Percentiles rank a stretch among this genome's conserved stretches.
These are phyloP conservation scores for Cryptocephalus moraei DNA, from an alignment of 2,888 invertebrate species.

Conservation along the genomic window DNA sequence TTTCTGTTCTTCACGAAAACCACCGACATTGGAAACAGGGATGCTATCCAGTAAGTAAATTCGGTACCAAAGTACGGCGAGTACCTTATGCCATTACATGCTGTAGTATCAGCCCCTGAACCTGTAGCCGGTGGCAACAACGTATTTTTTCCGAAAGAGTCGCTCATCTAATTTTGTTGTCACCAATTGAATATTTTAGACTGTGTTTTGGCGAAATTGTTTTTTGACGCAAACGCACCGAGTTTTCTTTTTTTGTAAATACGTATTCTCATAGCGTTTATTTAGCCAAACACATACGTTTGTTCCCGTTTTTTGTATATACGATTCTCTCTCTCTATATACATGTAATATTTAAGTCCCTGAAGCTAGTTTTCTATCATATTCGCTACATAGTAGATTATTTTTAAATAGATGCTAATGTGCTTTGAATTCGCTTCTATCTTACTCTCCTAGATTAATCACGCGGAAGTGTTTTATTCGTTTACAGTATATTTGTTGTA, in stretches of 20 bases:
- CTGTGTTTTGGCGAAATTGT: slow-evolving; percentile 21
- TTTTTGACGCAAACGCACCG: background rate
- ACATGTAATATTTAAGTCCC: background rate
- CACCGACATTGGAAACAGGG: slow-evolving; percentile 50
- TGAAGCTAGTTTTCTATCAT: no score
- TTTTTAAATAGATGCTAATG: background rate
- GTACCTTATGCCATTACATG: no score
- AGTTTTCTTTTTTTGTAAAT: slow-evolving; percentile 3
- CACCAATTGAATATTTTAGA: slow-evolving; percentile 12
- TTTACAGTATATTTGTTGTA: background rate
- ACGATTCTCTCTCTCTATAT: background rate
- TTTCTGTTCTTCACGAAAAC: slow-evolving; percentile 51
- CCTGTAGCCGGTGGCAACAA: background rate
- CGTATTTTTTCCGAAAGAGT: background rate
- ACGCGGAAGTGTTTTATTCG: no score
- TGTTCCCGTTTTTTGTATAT: background rate
- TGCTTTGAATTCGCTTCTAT: slow-evolving; percentile 9
- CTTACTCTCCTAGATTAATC: background rate
- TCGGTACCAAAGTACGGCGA: no score
- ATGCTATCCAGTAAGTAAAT: slow-evolving; percentile 64
- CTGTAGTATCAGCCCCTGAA: slow-evolving; percentile 1
- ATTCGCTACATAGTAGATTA: no score
- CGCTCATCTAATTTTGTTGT: slow-evolving; percentile 5
- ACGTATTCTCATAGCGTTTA: background rate
- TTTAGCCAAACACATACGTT: background rate